These are phyloP conservation scores for Dexiosoma caninum DNA, from an alignment of 2,888 invertebrate species.

Conservation along the genomic window DNA sequence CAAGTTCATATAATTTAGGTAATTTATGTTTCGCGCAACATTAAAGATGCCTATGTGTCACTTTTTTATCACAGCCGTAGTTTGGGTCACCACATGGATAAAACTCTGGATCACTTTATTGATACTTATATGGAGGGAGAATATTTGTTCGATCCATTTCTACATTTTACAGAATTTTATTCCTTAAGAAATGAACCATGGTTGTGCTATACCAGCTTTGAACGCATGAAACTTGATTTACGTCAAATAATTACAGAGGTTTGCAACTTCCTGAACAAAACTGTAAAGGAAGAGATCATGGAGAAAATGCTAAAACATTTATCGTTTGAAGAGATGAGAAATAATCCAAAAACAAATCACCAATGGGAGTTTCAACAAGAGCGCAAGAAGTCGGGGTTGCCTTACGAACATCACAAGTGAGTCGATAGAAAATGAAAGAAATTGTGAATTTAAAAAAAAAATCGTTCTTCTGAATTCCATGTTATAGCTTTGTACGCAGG, in stretches of 20 bases:
- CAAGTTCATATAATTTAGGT: constrained; percentile 76
- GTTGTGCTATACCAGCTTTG: constrained; percentile 65
- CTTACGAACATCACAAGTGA: constrained; percentile 52
- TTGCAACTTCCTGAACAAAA: constrained; percentile 64
- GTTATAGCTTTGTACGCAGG: constrained; percentile 60
- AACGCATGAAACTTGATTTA: constrained; percentile 66
- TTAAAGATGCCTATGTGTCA: constrained; percentile 89
- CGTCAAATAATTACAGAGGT: constrained; percentile 60
- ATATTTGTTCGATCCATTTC: constrained; percentile 11
- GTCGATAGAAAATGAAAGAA: not conserved
- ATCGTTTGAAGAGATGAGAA: constrained; percentile 68
- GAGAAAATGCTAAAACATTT: constrained; percentile 64
- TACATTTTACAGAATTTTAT: constrained; percentile 65
- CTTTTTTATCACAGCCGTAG: constrained; percentile 81
- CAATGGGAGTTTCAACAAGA: constrained; percentile 62
- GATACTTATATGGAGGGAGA: constrained; percentile 37
- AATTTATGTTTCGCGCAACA: constrained; percentile 89
- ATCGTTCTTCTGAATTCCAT: not conserved
- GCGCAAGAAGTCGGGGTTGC: not conserved
- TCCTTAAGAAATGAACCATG: constrained; percentile 64
- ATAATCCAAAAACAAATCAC: constrained; percentile 70
- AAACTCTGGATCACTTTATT: constrained; percentile 64
- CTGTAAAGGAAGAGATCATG: constrained; percentile 59
- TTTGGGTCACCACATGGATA: constrained; percentile 63
- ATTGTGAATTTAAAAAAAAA: not conserved